These are phyloP conservation scores for Tretioscincus oriximinensis DNA, from an alignment of 2,113 vertebrate species.

Conservation along the genomic window DNA sequence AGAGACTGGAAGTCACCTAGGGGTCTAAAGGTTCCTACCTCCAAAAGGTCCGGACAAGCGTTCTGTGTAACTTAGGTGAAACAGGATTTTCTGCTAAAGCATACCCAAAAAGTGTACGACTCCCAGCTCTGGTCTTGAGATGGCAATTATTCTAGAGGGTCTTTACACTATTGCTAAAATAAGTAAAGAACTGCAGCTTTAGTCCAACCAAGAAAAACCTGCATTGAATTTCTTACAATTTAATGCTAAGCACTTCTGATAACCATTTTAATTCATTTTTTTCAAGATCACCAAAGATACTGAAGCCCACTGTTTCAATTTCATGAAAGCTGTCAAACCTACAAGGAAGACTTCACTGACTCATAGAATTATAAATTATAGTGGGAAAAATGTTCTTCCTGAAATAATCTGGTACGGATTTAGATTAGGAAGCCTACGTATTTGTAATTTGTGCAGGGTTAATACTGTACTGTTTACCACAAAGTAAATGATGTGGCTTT, in stretches of 20 bases:
- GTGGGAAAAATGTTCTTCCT: conserved; percentile 50
- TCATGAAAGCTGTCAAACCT: conserved; percentile 57
- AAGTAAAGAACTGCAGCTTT: too few species aligned
- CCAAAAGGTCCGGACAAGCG: too few species aligned
- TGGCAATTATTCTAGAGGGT: too few species aligned
- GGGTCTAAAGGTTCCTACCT: too few species aligned
- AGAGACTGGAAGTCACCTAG: too few species aligned
- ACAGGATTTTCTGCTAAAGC: too few species aligned
- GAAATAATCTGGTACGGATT: conserved; percentile 62
- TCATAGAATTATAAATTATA: conserved; percentile 51
- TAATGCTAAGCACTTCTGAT: conserved; percentile 46
- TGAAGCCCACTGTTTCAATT: conserved; percentile 40
- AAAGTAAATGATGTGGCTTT: conserved; percentile 47
- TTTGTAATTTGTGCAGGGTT: conserved; percentile 50
- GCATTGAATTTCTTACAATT: neutral
- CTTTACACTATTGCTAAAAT: too few species aligned
- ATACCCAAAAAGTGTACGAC: too few species aligned
- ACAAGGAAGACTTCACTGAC: conserved; percentile 46
- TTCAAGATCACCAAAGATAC: conserved; percentile 41
- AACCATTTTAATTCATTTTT: conserved; percentile 41
- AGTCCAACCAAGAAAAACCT: too few species aligned
- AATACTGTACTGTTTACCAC: conserved; percentile 25
- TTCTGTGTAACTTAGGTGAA: too few species aligned
- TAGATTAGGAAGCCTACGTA: conserved; percentile 55
- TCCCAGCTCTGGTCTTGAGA: too few species aligned